These are phyloP conservation scores for Anarsia innoxiella DNA, from an alignment of 2,888 invertebrate genomes.

Conservation along the genomic window DNA sequence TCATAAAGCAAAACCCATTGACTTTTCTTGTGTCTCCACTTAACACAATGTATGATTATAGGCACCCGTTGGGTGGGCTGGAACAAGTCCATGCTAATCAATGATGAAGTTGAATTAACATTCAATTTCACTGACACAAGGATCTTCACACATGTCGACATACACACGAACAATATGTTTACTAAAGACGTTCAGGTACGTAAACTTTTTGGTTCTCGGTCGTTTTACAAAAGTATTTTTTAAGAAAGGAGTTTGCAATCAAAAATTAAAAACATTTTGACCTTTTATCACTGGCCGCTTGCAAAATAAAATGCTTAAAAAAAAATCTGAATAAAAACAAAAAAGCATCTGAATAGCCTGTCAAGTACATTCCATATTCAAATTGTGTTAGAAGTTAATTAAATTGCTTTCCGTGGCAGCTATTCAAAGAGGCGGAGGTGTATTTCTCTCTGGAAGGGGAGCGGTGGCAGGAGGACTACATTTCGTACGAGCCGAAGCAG, in stretches of 20 bases:
- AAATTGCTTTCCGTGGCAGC: slow-evolving; percentile 57
- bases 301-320: too few species aligned
- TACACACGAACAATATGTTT: slow-evolving; percentile 88
- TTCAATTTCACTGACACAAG: slow-evolving; percentile 88
- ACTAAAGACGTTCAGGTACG: slow-evolving; percentile 85
- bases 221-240: too few species aligned
- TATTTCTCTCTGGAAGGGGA: slow-evolving; percentile 88
- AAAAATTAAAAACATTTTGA: too few species aligned
- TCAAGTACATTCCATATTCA: too few species aligned
- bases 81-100: slow-evolving; percentile 79
- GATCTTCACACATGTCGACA: slow-evolving; percentile 81
- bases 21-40: too few species aligned
- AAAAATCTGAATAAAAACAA: too few species aligned
- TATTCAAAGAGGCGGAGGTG: slow-evolving; percentile 84
- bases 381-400: background rate
- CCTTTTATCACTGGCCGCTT: too few species aligned
- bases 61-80: slow-evolving; percentile 91
- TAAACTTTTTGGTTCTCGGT: slow-evolving; percentile 6
- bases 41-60: too few species aligned
- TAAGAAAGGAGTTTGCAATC: too few species aligned
- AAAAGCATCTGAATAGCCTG: too few species aligned
- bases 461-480: slow-evolving; percentile 80
- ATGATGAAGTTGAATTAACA: slow-evolving; percentile 80
- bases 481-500: slow-evolving; percentile 77
- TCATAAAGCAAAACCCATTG: too few species aligned